Evolutionary conservation across 2,797 vertebrate species (phyloP), one percentile per base, ranked within the genome.

Genomic region (Coluber constrictor): DNA sequence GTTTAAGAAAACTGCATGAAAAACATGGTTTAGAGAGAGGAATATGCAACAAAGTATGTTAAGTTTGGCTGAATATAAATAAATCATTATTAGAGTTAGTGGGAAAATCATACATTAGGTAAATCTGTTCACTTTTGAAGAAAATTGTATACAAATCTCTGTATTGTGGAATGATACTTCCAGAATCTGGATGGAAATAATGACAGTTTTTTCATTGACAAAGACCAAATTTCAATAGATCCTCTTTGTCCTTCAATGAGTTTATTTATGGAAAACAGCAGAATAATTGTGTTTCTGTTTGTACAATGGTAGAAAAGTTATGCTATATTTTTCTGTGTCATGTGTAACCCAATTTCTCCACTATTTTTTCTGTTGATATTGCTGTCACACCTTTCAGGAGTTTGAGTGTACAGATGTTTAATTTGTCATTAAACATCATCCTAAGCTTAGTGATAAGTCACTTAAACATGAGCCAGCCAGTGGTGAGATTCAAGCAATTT

Each of bases 361-460:
- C 61, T 37, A 32, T 90, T 87, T 93, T 59, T 61, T 74, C 89
- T 87, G 83, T 51, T 93, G 61, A 20, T 90, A 4, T 91, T 89
- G 92, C 56, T 63, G 3, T 29, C 20, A 92, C 23, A 32, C 27
- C 6, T 23, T 23, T 56, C 4, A 89, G 54, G 12, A 94, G 86
- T 27, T 93, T 93, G 43, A 20, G 6, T 90, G 15, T 60, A n/a
- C 27, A 94, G 3, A 29, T 91, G 43, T 59, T 0, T 66, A 86
- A 90, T 1, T n/a, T 1, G 11, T 60, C 94, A n/a, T 83, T 90
- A 57, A 57, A 57, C 56, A 57, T 57, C 16, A 59, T 59, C 57
- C 23, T 59, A 59, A 20, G 20, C 18, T 59, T 59, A 23, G 57
- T 59, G 57, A 59, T 59, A 59, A 59, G 0, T 23, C 57, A 59